These are phyloP conservation scores for Bubo scandiacus DNA, from an alignment of 2,113 vertebrate genomes.

Conservation along the genomic window DNA sequence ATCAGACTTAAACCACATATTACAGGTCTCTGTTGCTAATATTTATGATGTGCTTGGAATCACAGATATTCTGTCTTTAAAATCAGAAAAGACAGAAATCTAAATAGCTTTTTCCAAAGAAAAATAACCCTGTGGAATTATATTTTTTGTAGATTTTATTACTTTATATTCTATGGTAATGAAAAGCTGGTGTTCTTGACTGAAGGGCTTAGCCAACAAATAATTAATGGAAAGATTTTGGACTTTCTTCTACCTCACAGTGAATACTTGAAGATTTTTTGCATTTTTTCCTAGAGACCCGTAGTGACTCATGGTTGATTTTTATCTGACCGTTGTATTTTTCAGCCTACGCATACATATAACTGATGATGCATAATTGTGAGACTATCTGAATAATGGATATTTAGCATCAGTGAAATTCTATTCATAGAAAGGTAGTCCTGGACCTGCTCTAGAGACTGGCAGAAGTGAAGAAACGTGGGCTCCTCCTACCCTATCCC, in stretches of 20 bases:
- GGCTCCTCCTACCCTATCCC: neutral
- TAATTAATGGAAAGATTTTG: neutral
- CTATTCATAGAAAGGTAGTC: neutral
- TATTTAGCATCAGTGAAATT: neutral
- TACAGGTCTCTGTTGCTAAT: neutral
- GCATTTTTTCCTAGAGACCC: neutral
- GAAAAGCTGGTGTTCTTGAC: neutral
- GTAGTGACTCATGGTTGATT: neutral
- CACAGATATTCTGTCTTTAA: neutral
- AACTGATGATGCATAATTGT: neutral
- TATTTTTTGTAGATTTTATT: neutral
- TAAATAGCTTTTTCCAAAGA: neutral
- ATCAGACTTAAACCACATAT: neutral
- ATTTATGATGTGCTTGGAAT: neutral
- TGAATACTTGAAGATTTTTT: neutral
- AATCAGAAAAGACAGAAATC: neutral
- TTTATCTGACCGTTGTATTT: neutral
- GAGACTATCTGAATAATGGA: neutral
- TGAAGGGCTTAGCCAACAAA: neutral
- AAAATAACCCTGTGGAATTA: neutral
- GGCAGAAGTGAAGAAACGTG: neutral
- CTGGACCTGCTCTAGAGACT: neutral
- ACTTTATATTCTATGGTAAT: neutral
- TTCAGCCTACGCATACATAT: neutral
- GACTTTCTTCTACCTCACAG: neutral